Base-by-base conservation (phyloP, 1,140 invertebrate genomes). In the Drosophila ercepeae region DNA sequence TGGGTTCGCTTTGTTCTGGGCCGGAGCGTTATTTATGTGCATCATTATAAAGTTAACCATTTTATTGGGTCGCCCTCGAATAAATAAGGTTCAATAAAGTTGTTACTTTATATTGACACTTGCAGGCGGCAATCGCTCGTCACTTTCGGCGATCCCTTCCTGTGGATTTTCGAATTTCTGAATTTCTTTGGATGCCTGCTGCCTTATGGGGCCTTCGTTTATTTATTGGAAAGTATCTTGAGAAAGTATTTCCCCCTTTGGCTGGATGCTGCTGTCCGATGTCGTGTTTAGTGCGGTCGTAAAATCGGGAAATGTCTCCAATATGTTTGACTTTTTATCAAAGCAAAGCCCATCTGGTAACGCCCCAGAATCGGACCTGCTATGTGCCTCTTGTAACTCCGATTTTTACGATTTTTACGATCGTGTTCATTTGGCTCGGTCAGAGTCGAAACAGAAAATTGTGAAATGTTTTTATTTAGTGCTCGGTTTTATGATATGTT, bases 101-200 rank as follows among this genome's bases (percentile, higher is more conserved):
- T 89, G 83, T 89, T 89, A 89, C 75, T 89, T 89, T 89, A 89
- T 88, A 88, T 83, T 89, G 82, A 88, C 82, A 88, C 77, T 82
- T 71, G 78, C 83, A 88, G 78, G 78, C 83, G 83, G 83, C 82
- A 88, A 88, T 88, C 82, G 82, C 83, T 88, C 82, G 82, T 89
- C 82, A 86, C 82, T 55, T 60, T 79, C 60, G 46, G 57, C 65
- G 50, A 44, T 19, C 65, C 44, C 23, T 49, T 42, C 63, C 53
- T 51, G 52, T 60, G 23, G 51, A 34, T 49, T 41, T 25, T 18
- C 16, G 36, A 6, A 16, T 16, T 8, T 16, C 36, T 39, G 36
- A 13, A 39, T 39, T 13, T 39, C 34, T 13, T n/a, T 39, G 19
- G 25, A 14, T 14, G 49, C 50, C 48, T 32, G 36, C 45, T 50